Conservation (phyloP, 2,888 invertebrate species). For the Callyntrura sp. region DNA sequence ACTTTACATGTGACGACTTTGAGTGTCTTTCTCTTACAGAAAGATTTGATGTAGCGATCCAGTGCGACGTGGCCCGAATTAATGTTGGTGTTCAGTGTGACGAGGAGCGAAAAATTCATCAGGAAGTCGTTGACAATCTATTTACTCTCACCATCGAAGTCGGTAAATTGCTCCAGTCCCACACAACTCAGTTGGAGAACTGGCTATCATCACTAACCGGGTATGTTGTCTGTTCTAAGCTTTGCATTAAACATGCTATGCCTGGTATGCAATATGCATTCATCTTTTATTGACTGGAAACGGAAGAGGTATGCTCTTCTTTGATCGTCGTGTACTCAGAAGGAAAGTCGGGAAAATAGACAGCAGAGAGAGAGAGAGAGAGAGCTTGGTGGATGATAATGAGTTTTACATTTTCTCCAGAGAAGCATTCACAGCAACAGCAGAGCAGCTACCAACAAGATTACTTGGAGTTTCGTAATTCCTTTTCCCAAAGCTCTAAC, state of each 20-base stretch:
- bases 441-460: not conserved
- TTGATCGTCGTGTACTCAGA: not conserved
- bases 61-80: slow-evolving; percentile 37
- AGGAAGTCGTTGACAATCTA: slow-evolving; percentile 15
- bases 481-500: slow-evolving; percentile 11
- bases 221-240: not conserved
- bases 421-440: not conserved
- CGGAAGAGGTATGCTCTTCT: not conserved
- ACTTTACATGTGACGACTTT: slow-evolving; percentile 11
- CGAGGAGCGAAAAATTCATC: slow-evolving; percentile 1
- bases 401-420: slow-evolving; percentile 49
- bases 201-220: not conserved
- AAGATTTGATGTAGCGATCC: slow-evolving; percentile 59
- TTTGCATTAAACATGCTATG: not conserved
- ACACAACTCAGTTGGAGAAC: slow-evolving; percentile 12
- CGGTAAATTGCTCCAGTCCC: slow-evolving; percentile 6
- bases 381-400: not conserved
- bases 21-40: slow-evolving; percentile 12
- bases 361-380: not conserved
- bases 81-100: slow-evolving; percentile 38
- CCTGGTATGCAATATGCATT: not conserved
- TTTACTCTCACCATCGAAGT: slow-evolving; percentile 41
- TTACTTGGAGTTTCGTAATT: slow-evolving; percentile 31
- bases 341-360: not conserved
- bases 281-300: not conserved